Conservation (phyloP, 2,888 invertebrate species). For the Drosophila setosimentum region DNA sequence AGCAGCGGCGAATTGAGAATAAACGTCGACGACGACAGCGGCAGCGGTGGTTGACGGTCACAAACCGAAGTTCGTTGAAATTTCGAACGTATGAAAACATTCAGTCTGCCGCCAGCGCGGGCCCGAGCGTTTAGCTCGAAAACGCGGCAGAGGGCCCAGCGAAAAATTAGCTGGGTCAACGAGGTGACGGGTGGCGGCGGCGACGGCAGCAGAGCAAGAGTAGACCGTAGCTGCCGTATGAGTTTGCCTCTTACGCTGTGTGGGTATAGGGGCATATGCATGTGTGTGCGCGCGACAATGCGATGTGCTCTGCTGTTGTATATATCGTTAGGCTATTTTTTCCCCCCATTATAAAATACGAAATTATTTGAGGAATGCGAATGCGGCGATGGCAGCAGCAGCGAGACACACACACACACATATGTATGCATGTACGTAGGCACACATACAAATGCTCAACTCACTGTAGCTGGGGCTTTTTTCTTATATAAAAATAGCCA, state of each 20-base stretch:
- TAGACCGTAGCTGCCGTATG: constrained; percentile 22
- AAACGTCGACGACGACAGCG: constrained; percentile 56
- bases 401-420: constrained; percentile 30
- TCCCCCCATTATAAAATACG: constrained; percentile 56
- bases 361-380: constrained; percentile 65
- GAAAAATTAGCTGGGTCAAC: constrained; percentile 60
- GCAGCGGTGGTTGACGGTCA: constrained; percentile 56
- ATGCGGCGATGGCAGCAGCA: constrained; percentile 51
- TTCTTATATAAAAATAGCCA: constrained; percentile 44
- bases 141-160: constrained; percentile 68
- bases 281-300: constrained; percentile 41
- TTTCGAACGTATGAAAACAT: constrained; percentile 74
- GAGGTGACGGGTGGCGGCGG: constrained; percentile 38
- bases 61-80: constrained; percentile 76
- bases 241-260: constrained; percentile 15
- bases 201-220: constrained; percentile 29
- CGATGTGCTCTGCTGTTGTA: constrained; percentile 37
- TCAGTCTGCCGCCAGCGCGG: constrained; percentile 80
- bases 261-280: constrained; percentile 8
- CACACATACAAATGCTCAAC: constrained; percentile 30
- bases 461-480: constrained; percentile 34
- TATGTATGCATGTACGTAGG: constrained; percentile 11
- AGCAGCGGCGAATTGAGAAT: constrained; percentile 50
- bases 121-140: constrained; percentile 73
- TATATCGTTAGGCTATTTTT: constrained; percentile 45